Evolutionary conservation across 2,888 invertebrate genomes (phyloP).

Genomic region (Drosophila leonis): DNA sequence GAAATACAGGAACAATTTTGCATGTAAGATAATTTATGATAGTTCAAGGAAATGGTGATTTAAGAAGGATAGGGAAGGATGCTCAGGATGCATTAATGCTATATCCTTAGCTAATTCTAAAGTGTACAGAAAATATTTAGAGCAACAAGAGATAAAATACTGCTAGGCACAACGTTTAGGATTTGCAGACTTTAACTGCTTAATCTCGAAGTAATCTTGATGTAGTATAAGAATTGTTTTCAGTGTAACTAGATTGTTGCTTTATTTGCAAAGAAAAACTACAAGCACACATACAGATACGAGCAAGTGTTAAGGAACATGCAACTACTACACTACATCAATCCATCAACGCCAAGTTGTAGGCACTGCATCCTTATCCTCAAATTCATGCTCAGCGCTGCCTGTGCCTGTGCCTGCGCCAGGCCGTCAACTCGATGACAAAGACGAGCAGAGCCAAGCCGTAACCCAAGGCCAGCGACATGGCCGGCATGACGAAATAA

Average conservation of each 20-base stretch:
- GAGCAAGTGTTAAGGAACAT: constrained; percentile 39
- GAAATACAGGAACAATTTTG: neutral
- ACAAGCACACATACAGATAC: neutral
- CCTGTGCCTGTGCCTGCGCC: constrained; percentile 46
- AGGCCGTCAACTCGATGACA: constrained; percentile 65
- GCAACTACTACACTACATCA: constrained; percentile 36
- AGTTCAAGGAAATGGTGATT: neutral
- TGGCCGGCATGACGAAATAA: constrained; percentile 78
- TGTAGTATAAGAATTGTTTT: constrained; percentile 6
- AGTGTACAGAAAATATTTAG: neutral
- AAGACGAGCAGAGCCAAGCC: constrained; percentile 61
- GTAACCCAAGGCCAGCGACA: constrained; percentile 66
- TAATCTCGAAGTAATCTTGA: too few relatives aligned
- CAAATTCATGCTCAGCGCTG: neutral
- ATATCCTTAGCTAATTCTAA: neutral
- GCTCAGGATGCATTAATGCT: neutral
- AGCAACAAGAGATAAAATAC: neutral
- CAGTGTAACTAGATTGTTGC: constrained; percentile 41
- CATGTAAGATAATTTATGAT: too few relatives aligned
- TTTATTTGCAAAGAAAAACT: constrained; percentile 15
- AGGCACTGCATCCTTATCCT: neutral
- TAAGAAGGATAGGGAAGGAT: neutral
- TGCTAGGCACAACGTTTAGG: neutral
- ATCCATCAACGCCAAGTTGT: constrained; percentile 45
- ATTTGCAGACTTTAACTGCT: neutral